Base-by-base conservation (phyloP, 92 coral and sea anemone genomes). In the Phymanthus crucifer region DNA sequence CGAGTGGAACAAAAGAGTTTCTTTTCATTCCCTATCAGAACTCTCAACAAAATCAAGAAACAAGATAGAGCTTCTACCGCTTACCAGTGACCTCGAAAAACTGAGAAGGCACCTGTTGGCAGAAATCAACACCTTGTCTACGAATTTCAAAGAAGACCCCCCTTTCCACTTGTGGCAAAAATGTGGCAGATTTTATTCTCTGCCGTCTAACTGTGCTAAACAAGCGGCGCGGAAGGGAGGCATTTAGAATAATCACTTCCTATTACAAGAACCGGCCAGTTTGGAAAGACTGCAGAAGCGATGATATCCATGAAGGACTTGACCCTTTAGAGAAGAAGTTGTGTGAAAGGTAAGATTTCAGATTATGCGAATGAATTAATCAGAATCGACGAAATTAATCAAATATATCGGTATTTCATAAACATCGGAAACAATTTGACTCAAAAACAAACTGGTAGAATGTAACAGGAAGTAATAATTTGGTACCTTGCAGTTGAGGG, bases 161-260 rank as follows among this genome's bases (percentile, higher is more conserved):
- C 58, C 69, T 17, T 23, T 78, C 11, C 37, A 23, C 18, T 32
- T 23, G 66, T 84, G 88, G 86, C 61, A 72, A 4, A 46, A 40
- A 40, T 26, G n/a, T 84, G 24, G 85, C 86, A 14, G 86, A 74
- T 23, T 40, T 24, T 26, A 35, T 72, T 13, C 50, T 77, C 6
- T 3, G 45, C 67, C 17, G 85, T 13, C 67, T 69, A 14, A 84
- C 83, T 17, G 29, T 84, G 12, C 79, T 88, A 43, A 83, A 78
- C 48, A 88, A 83, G n/a, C 24, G 88, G 11, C 74, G 88, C 1
- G 82, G 85, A n/a, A 88, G 91, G 2, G 85, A 88, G 57, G 85
- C 88, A 0, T 74, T 85, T 0, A 79, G 71, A 46, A 79, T 83
- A 70, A 11, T 17, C 2, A 43, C 77, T 1, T 2, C 11, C 1